Conservation (phyloP, 2,888 invertebrate species). For the Apantesis nais region DNA sequence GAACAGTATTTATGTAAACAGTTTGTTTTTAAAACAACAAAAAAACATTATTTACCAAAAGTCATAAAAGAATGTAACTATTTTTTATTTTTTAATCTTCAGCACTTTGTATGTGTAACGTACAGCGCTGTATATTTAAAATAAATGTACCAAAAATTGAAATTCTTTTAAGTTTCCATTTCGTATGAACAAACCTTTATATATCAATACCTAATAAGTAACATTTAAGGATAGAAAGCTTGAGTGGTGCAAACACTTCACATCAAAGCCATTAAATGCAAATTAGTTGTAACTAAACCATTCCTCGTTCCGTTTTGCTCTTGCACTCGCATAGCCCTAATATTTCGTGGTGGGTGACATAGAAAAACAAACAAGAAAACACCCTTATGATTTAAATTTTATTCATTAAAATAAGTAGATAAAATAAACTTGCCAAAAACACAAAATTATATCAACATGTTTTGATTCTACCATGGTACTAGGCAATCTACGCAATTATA, state of each 20-base stretch:
- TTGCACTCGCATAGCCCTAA: too few species aligned
- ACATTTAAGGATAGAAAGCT: neutral
- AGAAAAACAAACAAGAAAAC: constrained; percentile 2
- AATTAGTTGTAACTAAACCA: neutral
- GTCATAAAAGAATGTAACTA: constrained; percentile 17
- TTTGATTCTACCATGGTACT: constrained; percentile 75
- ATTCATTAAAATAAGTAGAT: constrained; percentile 85
- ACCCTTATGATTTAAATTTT: constrained; percentile 74
- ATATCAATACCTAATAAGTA: neutral
- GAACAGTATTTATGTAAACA: constrained; percentile 66
- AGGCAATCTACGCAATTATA: constrained; percentile 75
- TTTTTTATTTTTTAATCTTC: constrained; percentile 31
- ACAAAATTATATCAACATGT: constrained; percentile 78
- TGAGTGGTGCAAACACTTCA: neutral
- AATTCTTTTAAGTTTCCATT: constrained; percentile 27
- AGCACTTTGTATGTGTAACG: constrained; percentile 26
- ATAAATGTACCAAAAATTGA: constrained; percentile 45
- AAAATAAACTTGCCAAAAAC: constrained; percentile 83
- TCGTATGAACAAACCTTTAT: neutral
- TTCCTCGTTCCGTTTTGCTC: neutral
- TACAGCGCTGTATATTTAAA: constrained; percentile 35
- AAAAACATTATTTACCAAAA: constrained; percentile 30
- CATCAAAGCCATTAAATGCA: neutral
- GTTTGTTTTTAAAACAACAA: constrained; percentile 35
- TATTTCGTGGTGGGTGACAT: neutral